Percentiles rank a stretch among this genome's conserved stretches.
phyloP scores from a whole-genome alignment of 2,113 vertebrate genomes.

The Dipodomys merriami region DNA sequence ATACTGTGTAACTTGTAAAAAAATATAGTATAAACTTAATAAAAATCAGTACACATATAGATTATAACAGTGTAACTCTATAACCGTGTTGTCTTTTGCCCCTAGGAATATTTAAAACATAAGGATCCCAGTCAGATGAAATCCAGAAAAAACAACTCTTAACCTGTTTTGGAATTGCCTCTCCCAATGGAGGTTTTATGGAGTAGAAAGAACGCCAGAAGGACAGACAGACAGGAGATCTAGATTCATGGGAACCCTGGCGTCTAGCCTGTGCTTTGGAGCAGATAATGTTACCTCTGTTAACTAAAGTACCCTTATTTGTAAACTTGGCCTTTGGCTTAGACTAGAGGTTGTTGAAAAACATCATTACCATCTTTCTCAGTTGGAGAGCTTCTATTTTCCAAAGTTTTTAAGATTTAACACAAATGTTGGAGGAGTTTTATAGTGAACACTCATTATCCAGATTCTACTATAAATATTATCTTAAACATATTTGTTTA shows the following conservation, averaged over 20 bases:
- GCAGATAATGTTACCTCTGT: background rate
- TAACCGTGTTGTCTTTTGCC: too few species aligned
- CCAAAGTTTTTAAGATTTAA: background rate
- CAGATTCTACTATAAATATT: background rate
- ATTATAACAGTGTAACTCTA: too few species aligned
- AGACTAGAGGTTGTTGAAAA: background rate
- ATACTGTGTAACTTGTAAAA: background rate
- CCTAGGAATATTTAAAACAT: too few species aligned
- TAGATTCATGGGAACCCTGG: background rate
- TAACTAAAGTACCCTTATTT: background rate
- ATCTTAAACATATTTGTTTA: background rate
- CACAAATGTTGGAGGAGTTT: constrained; percentile 1
- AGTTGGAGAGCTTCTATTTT: background rate
- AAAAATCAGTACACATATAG: too few species aligned
- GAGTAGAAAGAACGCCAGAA: background rate
- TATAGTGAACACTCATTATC: background rate
- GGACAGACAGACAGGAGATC: background rate
- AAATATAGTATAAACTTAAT: too few species aligned
- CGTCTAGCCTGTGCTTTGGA: background rate
- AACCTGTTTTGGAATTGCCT: background rate
- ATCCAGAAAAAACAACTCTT: background rate
- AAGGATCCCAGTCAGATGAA: background rate
- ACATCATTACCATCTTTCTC: background rate
- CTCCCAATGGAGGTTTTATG: background rate
- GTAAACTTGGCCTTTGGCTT: background rate